Conservation (phyloP, 2,888 invertebrate genomes). For the Agonum fuliginosum region DNA sequence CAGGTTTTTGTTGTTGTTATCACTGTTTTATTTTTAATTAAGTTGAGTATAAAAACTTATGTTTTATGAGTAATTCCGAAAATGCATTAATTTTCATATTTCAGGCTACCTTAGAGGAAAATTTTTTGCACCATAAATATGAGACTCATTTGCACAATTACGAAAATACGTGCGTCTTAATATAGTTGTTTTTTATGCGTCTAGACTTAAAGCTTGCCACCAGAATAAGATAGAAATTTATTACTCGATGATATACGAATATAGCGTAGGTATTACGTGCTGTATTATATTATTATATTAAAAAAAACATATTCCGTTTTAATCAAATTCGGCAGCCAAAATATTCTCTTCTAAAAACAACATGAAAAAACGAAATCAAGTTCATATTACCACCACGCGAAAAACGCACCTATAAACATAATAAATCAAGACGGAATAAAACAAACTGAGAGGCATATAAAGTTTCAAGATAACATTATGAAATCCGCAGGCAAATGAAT, state of each 20-base stretch:
- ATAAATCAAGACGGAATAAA: constrained; percentile 33
- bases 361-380: not conserved
- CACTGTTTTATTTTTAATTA: too few species aligned
- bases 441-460: constrained; percentile 33
- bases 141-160: not conserved
- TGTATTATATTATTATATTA: not conserved
- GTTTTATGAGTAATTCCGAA: too few species aligned
- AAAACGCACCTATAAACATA: constrained; percentile 32
- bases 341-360: not conserved
- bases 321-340: not conserved
- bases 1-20: too few species aligned
- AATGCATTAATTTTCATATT: too few species aligned
- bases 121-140: not conserved
- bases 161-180: not conserved
- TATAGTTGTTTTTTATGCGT: not conserved
- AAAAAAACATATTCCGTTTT: not conserved
- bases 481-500: constrained; percentile 28
- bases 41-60: too few species aligned
- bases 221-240: not conserved
- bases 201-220: not conserved
- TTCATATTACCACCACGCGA: constrained; percentile 20
- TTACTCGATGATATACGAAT: not conserved
- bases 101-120: not conserved
- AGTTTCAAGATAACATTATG: constrained; percentile 40
- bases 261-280: not conserved